These are phyloP conservation scores for Anastrepha ludens DNA, from an alignment of 1,140 invertebrate genomes.

Conservation along the genomic window DNA sequence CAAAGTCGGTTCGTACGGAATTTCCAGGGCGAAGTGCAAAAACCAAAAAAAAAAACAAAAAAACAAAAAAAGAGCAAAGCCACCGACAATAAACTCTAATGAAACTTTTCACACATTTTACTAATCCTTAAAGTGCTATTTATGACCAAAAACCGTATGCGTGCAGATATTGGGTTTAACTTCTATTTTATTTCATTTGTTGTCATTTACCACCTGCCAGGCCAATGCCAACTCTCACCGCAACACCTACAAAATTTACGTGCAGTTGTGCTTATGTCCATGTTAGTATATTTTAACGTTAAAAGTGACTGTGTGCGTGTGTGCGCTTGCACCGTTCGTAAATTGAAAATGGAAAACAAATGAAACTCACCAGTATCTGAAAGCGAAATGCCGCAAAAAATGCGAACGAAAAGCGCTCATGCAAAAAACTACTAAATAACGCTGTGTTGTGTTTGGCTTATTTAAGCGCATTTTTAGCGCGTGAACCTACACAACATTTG, in stretches of 20 bases:
- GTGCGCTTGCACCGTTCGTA: too few relatives aligned
- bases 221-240: neutral
- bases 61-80: neutral
- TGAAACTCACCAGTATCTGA: too few relatives aligned
- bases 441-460: neutral
- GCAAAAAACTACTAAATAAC: slow-evolving; percentile 22
- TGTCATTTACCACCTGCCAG: neutral
- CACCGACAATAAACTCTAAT: slow-evolving; percentile 22
- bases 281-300: too few relatives aligned
- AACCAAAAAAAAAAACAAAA: neutral
- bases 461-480: neutral
- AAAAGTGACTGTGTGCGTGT: neutral
- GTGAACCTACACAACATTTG: neutral
- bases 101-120: slow-evolving; percentile 9
- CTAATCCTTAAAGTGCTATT: slow-evolving; percentile 42
- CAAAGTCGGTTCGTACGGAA: too few relatives aligned
- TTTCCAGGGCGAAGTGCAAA: too few relatives aligned
- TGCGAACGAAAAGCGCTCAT: neutral
- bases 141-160: slow-evolving; percentile 24
- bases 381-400: slow-evolving; percentile 29
- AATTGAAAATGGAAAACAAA: slow-evolving; percentile 10
- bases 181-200: slow-evolving; percentile 11
- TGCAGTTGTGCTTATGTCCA: too few relatives aligned
- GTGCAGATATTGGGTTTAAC: neutral
- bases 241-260: too few relatives aligned